phyloP scores from a whole-genome alignment of 2,888 invertebrate genomes.

The Acanthacorydalis orientalis region DNA sequence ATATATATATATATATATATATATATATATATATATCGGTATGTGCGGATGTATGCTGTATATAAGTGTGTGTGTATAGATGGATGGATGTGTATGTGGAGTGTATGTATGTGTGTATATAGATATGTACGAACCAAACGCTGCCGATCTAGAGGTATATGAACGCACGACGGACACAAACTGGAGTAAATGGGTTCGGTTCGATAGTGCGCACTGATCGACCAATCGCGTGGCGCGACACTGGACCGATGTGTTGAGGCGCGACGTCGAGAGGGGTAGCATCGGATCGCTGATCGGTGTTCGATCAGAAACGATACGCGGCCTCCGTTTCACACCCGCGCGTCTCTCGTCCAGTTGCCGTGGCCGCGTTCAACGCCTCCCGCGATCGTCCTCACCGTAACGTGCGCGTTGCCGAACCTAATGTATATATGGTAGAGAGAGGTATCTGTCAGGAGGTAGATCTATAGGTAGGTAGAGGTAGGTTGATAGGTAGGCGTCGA shows the following conservation, averaged over 20 bases:
- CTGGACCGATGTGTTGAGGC: background rate
- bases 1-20: too few species aligned
- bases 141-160: conserved; percentile 8
- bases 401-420: background rate
- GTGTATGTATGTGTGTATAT: background rate
- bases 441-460: too few species aligned
- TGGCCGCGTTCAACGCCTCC: background rate
- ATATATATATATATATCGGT: background rate
- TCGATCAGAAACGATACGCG: conserved; percentile 4
- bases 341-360: background rate
- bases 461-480: too few species aligned
- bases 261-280: conserved; percentile 6
- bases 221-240: conserved; percentile 2
- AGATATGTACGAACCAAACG: conserved; percentile 10
- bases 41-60: background rate
- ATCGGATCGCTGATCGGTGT: conserved; percentile 2
- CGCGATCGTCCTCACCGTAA: background rate
- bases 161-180: background rate
- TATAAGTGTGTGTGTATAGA: background rate
- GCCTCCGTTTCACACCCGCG: background rate
- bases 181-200: conserved; percentile 6
- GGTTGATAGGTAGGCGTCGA: too few species aligned
- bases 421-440: too few species aligned
- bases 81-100: background rate
- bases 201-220: conserved; percentile 4